Evolutionary conservation across 2,113 vertebrate genomes (phyloP).

Genomic region (Acrocephalus kingi): DNA sequence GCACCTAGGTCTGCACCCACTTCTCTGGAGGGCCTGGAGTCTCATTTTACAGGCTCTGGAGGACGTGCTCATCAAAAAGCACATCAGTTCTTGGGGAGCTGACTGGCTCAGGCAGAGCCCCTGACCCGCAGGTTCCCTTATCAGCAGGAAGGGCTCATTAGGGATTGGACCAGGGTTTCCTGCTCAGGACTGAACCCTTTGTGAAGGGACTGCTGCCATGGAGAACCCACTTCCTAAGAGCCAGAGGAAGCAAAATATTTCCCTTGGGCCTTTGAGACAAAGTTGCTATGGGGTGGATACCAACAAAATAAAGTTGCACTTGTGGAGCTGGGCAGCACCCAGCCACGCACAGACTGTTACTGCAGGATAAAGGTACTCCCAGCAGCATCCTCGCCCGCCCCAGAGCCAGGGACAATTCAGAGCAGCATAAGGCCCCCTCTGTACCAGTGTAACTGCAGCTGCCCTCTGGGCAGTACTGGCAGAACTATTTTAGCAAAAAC

Average conservation of each 20-base stretch:
- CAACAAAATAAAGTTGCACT: neutral
- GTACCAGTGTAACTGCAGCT: neutral
- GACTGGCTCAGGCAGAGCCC: constrained; percentile 32
- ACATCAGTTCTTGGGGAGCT: constrained; percentile 13
- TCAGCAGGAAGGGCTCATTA: constrained; percentile 65
- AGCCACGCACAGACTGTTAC: neutral
- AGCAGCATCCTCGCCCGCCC: neutral
- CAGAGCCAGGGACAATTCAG: neutral
- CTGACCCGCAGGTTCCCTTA: constrained; percentile 41
- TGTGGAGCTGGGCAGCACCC: neutral
- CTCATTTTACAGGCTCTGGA: neutral
- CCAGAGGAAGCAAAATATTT: constrained; percentile 70
- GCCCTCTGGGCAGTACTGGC: neutral
- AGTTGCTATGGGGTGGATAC: neutral
- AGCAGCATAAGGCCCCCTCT: constrained; percentile 15
- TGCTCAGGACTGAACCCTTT: constrained; percentile 52
- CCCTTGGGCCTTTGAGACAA: constrained; percentile 9
- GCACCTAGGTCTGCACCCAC: neutral
- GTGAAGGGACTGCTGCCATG: constrained; percentile 22
- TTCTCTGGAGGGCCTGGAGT: neutral
- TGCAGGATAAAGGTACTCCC: neutral
- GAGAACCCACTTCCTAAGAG: constrained; percentile 68
- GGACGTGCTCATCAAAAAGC: neutral
- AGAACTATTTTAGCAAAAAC: neutral
- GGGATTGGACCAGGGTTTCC: constrained; percentile 66